Base-by-base conservation (phyloP, 1,140 invertebrate species). In the Drosophila saltans region DNA sequence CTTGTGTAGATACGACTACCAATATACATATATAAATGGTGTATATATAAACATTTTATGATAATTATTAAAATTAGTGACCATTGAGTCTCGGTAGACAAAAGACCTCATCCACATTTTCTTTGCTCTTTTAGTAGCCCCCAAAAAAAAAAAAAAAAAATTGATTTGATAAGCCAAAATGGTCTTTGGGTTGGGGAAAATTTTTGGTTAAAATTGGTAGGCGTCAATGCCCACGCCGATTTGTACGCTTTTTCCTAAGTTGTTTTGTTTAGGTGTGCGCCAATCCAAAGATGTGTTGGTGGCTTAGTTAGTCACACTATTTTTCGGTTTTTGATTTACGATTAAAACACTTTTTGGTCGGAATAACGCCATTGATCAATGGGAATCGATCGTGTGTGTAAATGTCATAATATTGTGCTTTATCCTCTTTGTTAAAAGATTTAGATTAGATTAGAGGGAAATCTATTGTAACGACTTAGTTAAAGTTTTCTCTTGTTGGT, bases 141-240 rank as follows among this genome's bases (percentile, higher is more conserved):
- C 43, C 11, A 39, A 74, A 61, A 62, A 57, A 57, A 16, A 40
- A 24, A 1, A 40, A 70, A 36, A 60, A 58, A 80, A 84, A 86
- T 78, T 70, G 65, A 78, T 78, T 85, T 78, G 83, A 88, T 88
- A 88, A 88, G 77, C 68, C 80, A 78, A 78, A 78, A 66, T 64
- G 52, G 28, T 72, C 48, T 78, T 78, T 52, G n/a, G 26, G 48
- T 26, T 76, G 64, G 40, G 65, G 75, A 48, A 52, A 52, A 26
- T 52, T 66, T 36, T 36, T 5, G 33, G 45, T 62, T 62, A 72
- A 78, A 78, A 62, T 75, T 80, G 56, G 83, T 86, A 83, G 83
- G 83, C 83, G 83, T 78, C 24, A 40, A 69, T 64, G 59, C 82
- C 72, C 69, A 82, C 80, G 80, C 68, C 72, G 48, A 77, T 77